Conservation (phyloP, 2,888 invertebrate species). For the Prosopocoilus inquinatus region DNA sequence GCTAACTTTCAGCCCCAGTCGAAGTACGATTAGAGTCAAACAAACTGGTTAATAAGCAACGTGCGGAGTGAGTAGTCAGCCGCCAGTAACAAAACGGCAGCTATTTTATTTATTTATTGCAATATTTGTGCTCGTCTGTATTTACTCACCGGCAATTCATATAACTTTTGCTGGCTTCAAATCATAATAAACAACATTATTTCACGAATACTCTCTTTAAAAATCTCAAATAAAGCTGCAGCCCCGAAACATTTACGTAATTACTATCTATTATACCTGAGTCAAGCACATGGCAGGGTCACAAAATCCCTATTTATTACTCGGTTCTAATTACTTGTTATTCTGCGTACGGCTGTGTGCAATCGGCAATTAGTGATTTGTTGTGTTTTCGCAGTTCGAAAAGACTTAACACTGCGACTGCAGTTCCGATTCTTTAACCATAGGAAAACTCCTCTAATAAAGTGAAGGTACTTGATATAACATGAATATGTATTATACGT, state of each 20-base stretch:
- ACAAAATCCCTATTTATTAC: no score
- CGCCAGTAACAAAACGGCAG: background rate
- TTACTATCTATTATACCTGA: no score
- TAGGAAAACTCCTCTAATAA: slow-evolving; percentile 84
- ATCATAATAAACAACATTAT: no score
- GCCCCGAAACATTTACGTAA: no score
- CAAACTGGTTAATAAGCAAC: slow-evolving; percentile 34
- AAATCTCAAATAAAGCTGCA: no score
- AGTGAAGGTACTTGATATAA: slow-evolving; percentile 59
- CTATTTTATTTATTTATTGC: slow-evolving; percentile 7
- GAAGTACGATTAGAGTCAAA: slow-evolving; percentile 46
- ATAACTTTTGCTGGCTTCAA: slow-evolving; percentile 13
- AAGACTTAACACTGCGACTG: slow-evolving; percentile 93
- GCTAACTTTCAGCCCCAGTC: slow-evolving; percentile 44
- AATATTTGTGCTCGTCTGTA: background rate
- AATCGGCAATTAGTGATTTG: background rate
- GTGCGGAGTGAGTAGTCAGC: background rate
- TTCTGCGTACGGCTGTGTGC: no score
- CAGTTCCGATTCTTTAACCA: slow-evolving; percentile 95
- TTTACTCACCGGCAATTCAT: slow-evolving; percentile 13
- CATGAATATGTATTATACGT: slow-evolving; percentile 1
- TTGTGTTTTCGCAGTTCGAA: slow-evolving; percentile 75
- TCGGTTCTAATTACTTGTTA: no score
- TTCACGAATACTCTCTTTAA: no score
- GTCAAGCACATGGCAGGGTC: no score